Evolutionary conservation across 2,888 invertebrate genomes (phyloP).

Genomic region (Heteropelma amictum): DNA sequence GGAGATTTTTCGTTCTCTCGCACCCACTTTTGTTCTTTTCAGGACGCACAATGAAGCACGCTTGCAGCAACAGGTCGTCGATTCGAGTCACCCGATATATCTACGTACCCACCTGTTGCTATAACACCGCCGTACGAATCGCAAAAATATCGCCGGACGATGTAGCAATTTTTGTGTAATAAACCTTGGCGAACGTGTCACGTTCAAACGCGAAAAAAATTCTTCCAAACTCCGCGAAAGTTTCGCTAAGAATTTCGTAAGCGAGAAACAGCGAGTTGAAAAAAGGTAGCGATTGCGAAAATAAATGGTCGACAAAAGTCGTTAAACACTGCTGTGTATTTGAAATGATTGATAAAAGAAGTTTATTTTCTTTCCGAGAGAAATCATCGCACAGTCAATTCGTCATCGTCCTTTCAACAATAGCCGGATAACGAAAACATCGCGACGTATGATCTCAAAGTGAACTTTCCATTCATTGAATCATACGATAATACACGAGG

Average conservation of each 20-base stretch:
- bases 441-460: no score
- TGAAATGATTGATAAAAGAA: no score
- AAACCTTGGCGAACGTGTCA: not conserved
- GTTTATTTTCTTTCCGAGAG: no score
- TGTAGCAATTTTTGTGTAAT: not conserved
- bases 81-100: conserved; percentile 40
- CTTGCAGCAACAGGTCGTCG: conserved; percentile 66
- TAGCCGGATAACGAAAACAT: conserved; percentile 4
- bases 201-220: not conserved
- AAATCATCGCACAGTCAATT: no score
- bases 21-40: not conserved
- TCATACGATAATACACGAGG: not conserved
- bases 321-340: no score
- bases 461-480: not conserved
- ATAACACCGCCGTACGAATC: not conserved
- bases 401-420: not conserved
- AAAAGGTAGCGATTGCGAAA: no score
- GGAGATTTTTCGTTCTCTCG: not conserved
- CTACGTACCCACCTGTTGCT: conserved; percentile 65
- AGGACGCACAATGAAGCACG: not conserved
- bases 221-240: no score
- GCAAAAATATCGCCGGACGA: not conserved
- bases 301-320: no score
- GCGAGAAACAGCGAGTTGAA: not conserved
- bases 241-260: no score